Evolutionary conservation across 2,797 vertebrate species (phyloP).

Genomic region (Nannoperca obscura): DNA sequence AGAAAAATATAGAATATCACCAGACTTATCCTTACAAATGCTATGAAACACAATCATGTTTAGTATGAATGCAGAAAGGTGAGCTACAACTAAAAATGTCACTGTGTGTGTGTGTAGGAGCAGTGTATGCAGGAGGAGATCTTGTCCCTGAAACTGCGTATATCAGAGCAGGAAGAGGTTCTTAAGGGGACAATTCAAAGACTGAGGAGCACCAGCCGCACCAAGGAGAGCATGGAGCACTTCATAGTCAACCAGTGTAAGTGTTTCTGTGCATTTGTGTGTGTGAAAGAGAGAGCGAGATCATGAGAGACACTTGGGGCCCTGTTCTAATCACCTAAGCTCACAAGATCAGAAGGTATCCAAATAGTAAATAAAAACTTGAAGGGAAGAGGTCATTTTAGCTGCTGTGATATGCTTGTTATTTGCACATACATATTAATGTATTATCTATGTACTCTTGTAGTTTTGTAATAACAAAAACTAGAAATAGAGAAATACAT

Average conservation of each 20-base stretch:
- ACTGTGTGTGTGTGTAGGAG: slow-evolving; percentile 81
- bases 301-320: background rate
- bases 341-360: no score
- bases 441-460: background rate
- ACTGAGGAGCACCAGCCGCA: slow-evolving; percentile 86
- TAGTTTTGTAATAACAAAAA: background rate
- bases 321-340: background rate
- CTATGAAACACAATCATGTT: background rate
- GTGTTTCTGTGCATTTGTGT: slow-evolving; percentile 55
- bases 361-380: no score
- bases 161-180: slow-evolving; percentile 89
- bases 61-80: background rate
- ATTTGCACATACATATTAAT: background rate
- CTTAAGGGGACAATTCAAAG: slow-evolving; percentile 87
- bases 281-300: background rate
- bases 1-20: background rate
- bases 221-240: slow-evolving; percentile 95
- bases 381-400: no score
- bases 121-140: slow-evolving; percentile 90
- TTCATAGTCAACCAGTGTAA: slow-evolving; percentile 93
- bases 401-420: background rate
- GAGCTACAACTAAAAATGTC: background rate
- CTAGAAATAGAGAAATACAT: background rate
- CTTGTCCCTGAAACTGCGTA: slow-evolving; percentile 83
- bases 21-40: background rate